A percentile compares a stretch with the other conserved stretches of the same genome.
Evolutionary conservation across 2,797 vertebrate genomes (phyloP).

Genomic region (Cossypha polioptera): DNA sequence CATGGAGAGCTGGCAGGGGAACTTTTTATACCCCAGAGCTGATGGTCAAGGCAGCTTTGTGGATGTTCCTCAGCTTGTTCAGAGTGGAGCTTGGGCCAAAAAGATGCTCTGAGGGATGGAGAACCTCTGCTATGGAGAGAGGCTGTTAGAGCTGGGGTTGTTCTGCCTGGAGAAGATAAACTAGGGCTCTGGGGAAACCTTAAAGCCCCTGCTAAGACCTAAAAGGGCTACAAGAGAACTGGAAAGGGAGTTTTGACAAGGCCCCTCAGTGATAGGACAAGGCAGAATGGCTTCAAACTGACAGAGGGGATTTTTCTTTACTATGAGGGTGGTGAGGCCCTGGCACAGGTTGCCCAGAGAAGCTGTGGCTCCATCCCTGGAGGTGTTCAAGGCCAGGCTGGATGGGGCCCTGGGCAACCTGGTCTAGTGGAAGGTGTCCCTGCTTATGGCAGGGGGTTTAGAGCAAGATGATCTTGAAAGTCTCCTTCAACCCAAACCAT

Average conservation of each 20-base stretch:
- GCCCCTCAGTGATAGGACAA: neutral
- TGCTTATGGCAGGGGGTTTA: neutral
- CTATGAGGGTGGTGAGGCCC: neutral
- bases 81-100: neutral
- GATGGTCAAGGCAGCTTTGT: neutral
- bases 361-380: neutral
- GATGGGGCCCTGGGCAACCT: neutral
- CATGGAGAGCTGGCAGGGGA: rapidly evolving
- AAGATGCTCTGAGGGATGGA: neutral
- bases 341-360: neutral
- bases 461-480: neutral
- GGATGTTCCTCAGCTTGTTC: neutral
- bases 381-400: neutral
- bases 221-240: neutral
- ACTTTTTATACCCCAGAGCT: neutral
- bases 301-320: neutral
- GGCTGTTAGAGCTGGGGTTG: neutral
- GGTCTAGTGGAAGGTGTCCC: neutral
- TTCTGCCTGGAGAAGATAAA: neutral
- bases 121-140: neutral
- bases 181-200: neutral
- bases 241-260: neutral
- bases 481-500: neutral
- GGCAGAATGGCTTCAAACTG: neutral
- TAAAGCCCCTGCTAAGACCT: neutral